These are phyloP conservation scores for Adoxophyes honmai DNA, from an alignment of 1,140 invertebrate genomes.

Conservation along the genomic window DNA sequence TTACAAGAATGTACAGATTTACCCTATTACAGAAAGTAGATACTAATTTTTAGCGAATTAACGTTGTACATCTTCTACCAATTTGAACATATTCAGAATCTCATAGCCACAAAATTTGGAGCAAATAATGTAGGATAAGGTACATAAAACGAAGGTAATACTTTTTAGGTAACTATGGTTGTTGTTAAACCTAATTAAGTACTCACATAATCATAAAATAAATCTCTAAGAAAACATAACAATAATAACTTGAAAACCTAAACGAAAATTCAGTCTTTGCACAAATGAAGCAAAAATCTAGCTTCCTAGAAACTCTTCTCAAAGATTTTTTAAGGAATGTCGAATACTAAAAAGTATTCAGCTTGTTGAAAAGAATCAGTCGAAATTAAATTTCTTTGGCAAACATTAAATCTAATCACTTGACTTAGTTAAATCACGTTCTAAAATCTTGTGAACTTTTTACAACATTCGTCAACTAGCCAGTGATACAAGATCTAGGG, in stretches of 20 bases:
- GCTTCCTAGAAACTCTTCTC: background rate
- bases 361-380: slow-evolving; percentile 27
- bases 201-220: slow-evolving; percentile 64
- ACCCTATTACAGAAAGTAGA: too few species aligned
- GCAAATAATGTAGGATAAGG: slow-evolving; percentile 24
- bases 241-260: slow-evolving; percentile 52
- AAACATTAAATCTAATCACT: slow-evolving; percentile 18
- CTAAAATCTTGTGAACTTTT: background rate
- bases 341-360: background rate
- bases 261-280: slow-evolving; percentile 66
- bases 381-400: slow-evolving; percentile 47
- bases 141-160: slow-evolving; percentile 58
- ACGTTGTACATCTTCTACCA: slow-evolving; percentile 11
- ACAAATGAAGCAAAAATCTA: slow-evolving; percentile 40
- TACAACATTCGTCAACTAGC: background rate
- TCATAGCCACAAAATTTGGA: slow-evolving; percentile 58
- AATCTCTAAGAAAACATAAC: slow-evolving; percentile 53
- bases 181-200: slow-evolving; percentile 37
- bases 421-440: background rate
- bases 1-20: slow-evolving; percentile 40
- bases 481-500: slow-evolving; percentile 2
- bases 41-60: too few species aligned
- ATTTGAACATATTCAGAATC: slow-evolving; percentile 40
- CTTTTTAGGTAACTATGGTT: slow-evolving; percentile 74
- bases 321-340: background rate